A percentile compares a stretch with the other conserved stretches of the same genome.
phyloP scores from a whole-genome alignment of 2,888 invertebrate genomes.

The Andrena flavipes region DNA sequence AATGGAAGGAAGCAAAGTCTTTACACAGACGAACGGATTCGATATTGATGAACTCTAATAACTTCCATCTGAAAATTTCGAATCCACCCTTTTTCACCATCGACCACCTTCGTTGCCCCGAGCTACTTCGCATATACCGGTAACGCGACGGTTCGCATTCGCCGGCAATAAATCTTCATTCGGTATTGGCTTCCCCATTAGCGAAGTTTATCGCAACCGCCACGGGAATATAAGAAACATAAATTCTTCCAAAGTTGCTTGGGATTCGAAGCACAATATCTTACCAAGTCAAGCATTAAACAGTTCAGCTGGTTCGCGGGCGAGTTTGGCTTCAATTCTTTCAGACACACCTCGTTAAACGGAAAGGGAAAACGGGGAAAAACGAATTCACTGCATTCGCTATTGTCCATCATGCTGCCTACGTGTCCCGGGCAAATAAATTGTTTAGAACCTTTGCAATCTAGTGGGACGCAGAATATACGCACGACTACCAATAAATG shows the following conservation, averaged over 20 bases:
- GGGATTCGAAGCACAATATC: slow-evolving; percentile 8
- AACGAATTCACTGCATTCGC: neutral
- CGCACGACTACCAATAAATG: no score
- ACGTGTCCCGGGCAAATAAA: no score
- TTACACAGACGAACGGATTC: slow-evolving; percentile 54
- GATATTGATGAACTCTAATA: slow-evolving; percentile 69
- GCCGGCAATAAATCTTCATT: slow-evolving; percentile 41
- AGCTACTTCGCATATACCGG: neutral
- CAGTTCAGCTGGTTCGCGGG: slow-evolving; percentile 10
- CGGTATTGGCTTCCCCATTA: slow-evolving; percentile 38
- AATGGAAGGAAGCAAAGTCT: slow-evolving; percentile 65
- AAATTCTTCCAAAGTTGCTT: slow-evolving; percentile 38
- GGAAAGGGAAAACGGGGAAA: neutral
- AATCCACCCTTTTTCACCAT: slow-evolving; percentile 32
- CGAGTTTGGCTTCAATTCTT: slow-evolving; percentile 18
- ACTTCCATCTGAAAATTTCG: slow-evolving; percentile 64
- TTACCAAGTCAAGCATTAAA: slow-evolving; percentile 22
- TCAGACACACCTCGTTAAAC: neutral
- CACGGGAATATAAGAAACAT: slow-evolving; percentile 37
- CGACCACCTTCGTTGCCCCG: neutral
- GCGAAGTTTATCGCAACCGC: slow-evolving; percentile 39
- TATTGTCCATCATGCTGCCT: no score
- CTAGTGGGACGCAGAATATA: no score
- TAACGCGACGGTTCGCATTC: slow-evolving; percentile 23
- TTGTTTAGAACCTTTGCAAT: neutral